Evolutionary conservation across 1,140 invertebrate genomes (phyloP), one percentile per base, ranked within the genome.

Genomic region (Tribolium castaneum): DNA sequence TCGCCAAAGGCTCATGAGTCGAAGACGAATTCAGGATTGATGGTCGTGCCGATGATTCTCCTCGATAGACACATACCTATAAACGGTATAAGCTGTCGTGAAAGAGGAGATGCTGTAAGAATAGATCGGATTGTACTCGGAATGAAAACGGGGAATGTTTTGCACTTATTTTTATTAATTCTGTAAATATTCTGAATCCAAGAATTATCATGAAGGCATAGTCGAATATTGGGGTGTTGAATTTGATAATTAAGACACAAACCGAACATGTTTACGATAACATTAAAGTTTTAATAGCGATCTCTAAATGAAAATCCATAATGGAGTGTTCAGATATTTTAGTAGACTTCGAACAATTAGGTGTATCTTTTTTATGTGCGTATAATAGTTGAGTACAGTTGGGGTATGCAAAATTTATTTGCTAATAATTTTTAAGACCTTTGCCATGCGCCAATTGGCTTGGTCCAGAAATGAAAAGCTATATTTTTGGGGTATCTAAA

Each of bases 71-170:
- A 56, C 51, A 56, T 75, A 75, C 73, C 25, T 75, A 75, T 59
- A 75, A 75, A 75, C 73, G 51, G 76, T 77, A 77, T 77, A 77
- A 77, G 76, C 62, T 77, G 66, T 77, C 76, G 76, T 72, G 76
- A 77, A 77, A 77, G 76, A 77, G 62, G 66, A 71, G 70, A 77
- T 77, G 76, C 62, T 77, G 62, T 71, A 77, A 77, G 76, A 77
- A 77, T 77, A 77, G 76, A 72, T 71, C 76, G 66, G 76, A 77
- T 77, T 77, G 76, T 77, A 77, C 49, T 77, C 45, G 75, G 50
- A 77, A 70, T 70, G 75, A 77, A 77, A 75, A 59, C 54, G 74
- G 74, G 56, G 54, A 75, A 56, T 75, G 73, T 75, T 75, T 75
- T 75, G 70, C 70, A 66, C 59, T 66, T 19, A 19, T 19, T 19